phyloP scores from a whole-genome alignment of 2,797 vertebrate species.

The Lacerta bilineata region DNA sequence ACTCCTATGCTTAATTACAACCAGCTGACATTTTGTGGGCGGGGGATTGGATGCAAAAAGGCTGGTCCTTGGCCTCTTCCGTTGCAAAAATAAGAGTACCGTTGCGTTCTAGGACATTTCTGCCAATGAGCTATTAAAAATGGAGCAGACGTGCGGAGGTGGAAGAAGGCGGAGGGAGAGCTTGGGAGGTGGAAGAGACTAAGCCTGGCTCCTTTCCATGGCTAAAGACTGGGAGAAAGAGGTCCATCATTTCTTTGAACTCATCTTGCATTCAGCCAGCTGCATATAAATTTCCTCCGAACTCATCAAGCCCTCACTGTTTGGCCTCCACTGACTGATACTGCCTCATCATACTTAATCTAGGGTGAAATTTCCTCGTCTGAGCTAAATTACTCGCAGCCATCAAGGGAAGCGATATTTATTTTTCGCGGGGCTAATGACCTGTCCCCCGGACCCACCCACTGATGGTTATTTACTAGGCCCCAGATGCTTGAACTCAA shows the following conservation, averaged over 20 bases:
- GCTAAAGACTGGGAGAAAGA: constrained; percentile 68
- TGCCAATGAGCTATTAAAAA: neutral
- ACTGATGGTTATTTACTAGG: constrained; percentile 99
- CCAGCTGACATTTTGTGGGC: no score
- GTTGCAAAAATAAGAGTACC: neutral
- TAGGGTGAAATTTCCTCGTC: constrained; percentile 99
- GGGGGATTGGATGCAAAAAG: neutral
- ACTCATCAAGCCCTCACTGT: constrained; percentile 91
- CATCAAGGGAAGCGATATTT: constrained; percentile 99
- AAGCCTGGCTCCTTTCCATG: constrained; percentile 43
- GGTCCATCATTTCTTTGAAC: constrained; percentile 86
- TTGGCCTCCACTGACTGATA: constrained; percentile 95
- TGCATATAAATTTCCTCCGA: constrained; percentile 91
- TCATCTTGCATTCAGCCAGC: constrained; percentile 89
- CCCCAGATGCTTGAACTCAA: constrained; percentile 99
- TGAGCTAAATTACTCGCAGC: constrained; percentile 99
- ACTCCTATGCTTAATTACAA: no score
- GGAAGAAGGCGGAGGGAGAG: neutral
- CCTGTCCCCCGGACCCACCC: constrained; percentile 98
- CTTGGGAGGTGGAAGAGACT: neutral
- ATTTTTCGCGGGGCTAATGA: constrained; percentile 99
- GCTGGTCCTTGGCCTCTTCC: neutral
- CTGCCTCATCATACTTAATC: constrained; percentile 99
- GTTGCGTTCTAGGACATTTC: neutral
- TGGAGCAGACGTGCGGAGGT: fast-evolving